Base-by-base conservation (phyloP, 2,797 vertebrate species). In the Myotis daubentonii region DNA sequence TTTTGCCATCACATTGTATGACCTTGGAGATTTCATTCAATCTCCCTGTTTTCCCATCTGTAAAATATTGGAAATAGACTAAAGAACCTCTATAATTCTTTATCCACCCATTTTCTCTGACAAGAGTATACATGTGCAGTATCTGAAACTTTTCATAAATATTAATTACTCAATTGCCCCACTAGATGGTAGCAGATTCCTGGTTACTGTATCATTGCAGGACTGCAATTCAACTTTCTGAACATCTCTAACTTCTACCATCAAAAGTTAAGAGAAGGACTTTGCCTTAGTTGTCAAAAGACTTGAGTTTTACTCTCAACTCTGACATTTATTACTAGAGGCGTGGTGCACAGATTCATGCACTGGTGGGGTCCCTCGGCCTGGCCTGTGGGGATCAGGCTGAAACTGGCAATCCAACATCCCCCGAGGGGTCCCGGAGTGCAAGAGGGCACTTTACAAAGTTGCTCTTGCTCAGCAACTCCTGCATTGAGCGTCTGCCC, bases 161-260 rank as follows among this genome's bases (percentile, higher is more conserved):
- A 22, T 68, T 87, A 30, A 25, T 81, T 92, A 41, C 51, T 71
- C 47, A 51, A 25, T 41, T n/a, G 1, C 9, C 15, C 95, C 97
- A 96, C 96, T 97, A 97, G 97, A 79, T 96, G 97, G 97, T 4
- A 91, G 93, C 83, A 97, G 68, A 96, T 57, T 75, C 80, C 81
- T 8, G 66, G 11, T 88, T 85, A 92, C 47, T 38, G 23, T 70
- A 6, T 20, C 33, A 41, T 19, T 80, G 6, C 11, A 3, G 3
- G 6, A 0, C 0, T 1, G 22, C n/a, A 68, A 23, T 22, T 41
- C 12, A 20, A n/a, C 28, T 38, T 91, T 9, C 2, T 1, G 1
- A 33, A 74, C 5, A 15, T 23, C 20, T 41, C 22, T 81, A 7
- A 95, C 62, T 47, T 51, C 11, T 30, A 28, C 15, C 30, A 57